Evolutionary conservation across 2,888 invertebrate genomes (phyloP).

Genomic region (Nemapogon koenigi): DNA sequence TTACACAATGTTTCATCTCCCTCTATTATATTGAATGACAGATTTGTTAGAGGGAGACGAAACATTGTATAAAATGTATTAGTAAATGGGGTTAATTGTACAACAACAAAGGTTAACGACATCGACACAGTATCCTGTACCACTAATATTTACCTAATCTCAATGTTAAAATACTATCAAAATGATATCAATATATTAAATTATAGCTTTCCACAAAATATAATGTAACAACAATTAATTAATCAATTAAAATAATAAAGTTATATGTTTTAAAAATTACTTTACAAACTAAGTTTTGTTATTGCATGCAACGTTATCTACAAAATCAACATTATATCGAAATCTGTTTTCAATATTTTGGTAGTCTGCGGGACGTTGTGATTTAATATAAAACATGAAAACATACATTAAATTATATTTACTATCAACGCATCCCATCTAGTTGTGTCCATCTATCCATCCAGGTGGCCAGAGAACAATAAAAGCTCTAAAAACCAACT

Average conservation of each 20-base stretch:
- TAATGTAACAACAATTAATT: constrained; percentile 4
- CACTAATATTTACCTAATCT: constrained; percentile 4
- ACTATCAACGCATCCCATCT: too few relatives aligned
- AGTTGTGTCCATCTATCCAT: too few relatives aligned
- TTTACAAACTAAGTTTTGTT: constrained; percentile 1
- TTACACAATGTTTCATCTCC: too few relatives aligned
- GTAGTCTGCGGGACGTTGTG: not conserved
- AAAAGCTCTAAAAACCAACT: too few relatives aligned
- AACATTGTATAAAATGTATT: too few relatives aligned
- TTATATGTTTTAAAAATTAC: constrained; percentile 1
- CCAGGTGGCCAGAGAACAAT: too few relatives aligned
- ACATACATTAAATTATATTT: too few relatives aligned
- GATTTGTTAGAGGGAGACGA: too few relatives aligned
- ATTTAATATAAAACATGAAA: too few relatives aligned
- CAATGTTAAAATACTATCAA: constrained; percentile 9
- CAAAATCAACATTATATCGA: not conserved
- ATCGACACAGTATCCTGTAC: not conserved
- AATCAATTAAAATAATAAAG: constrained; percentile 1
- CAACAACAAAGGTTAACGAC: constrained; percentile 3
- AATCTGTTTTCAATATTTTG: not conserved
- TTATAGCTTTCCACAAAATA: not conserved
- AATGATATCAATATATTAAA: not conserved
- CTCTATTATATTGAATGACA: too few relatives aligned
- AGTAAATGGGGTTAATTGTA: too few relatives aligned
- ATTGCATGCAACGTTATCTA: not conserved